Evolutionary conservation across 2,888 invertebrate species (phyloP).

Genomic region (Eilema sororculum): DNA sequence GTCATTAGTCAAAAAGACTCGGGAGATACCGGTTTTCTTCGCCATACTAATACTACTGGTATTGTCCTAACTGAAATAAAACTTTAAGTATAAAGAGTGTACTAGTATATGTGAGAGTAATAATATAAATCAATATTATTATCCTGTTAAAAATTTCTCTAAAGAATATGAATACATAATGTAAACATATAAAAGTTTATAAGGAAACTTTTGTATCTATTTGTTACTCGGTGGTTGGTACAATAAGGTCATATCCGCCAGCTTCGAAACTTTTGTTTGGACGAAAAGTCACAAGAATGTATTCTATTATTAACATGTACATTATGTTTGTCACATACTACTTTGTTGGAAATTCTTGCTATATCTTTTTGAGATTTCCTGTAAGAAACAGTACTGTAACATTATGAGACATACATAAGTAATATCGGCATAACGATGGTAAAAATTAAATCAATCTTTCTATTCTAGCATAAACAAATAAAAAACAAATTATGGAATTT

Average conservation of each 20-base stretch:
- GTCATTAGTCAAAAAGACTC: too few relatives aligned
- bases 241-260: not conserved
- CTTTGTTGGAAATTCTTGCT: slow-evolving; percentile 14
- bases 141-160: not conserved
- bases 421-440: too few relatives aligned
- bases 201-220: not conserved
- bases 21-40: too few relatives aligned
- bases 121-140: not conserved
- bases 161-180: not conserved
- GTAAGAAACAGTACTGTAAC: not conserved
- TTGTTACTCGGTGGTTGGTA: not conserved
- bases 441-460: too few relatives aligned
- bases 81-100: too few relatives aligned
- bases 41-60: too few relatives aligned
- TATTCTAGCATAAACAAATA: too few relatives aligned
- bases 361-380: not conserved
- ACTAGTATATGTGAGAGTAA: too few relatives aligned
- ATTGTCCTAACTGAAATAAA: too few relatives aligned
- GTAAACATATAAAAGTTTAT: not conserved
- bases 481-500: too few relatives aligned
- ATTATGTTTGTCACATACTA: not conserved
- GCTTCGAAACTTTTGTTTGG: not conserved
- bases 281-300: not conserved
- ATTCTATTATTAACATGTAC: not conserved
- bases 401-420: too few relatives aligned